Evolutionary conservation across 2,888 invertebrate genomes (phyloP).

Genomic region (Drosophila lacicola): DNA sequence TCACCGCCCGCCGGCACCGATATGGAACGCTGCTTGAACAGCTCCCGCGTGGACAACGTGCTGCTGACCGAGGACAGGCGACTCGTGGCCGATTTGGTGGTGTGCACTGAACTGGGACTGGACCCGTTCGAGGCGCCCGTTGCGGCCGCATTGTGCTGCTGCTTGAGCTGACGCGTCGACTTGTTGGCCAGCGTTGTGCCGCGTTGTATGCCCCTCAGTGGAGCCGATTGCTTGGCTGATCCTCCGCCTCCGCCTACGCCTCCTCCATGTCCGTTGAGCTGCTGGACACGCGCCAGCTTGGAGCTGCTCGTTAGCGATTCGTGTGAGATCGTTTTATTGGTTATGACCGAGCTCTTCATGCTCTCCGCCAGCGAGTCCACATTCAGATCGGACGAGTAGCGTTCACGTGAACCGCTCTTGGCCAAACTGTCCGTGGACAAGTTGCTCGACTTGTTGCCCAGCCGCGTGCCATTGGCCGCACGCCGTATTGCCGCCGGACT

Average conservation of each 20-base stretch:
- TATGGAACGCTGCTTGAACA: constrained; percentile 84
- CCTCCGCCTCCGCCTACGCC: background rate
- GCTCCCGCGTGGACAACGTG: constrained; percentile 82
- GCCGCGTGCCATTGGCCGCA: constrained; percentile 49
- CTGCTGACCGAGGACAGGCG: constrained; percentile 84
- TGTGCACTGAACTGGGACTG: constrained; percentile 84
- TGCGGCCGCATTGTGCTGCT: constrained; percentile 74
- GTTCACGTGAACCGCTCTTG: constrained; percentile 66
- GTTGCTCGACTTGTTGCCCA: constrained; percentile 83
- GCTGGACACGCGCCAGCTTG: constrained; percentile 80
- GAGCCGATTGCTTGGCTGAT: constrained; percentile 14
- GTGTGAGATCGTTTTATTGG: constrained; percentile 84
- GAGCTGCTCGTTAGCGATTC: constrained; percentile 80
- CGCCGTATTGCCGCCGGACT: constrained; percentile 83
- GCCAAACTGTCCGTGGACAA: constrained; percentile 84
- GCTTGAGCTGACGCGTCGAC: constrained; percentile 75
- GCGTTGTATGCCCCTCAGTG: constrained; percentile 49
- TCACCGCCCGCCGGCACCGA: constrained; percentile 82
- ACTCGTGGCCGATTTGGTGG: constrained; percentile 84
- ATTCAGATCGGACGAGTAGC: constrained; percentile 79
- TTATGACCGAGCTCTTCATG: constrained; percentile 84
- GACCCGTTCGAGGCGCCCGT: constrained; percentile 83
- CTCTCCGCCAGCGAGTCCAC: constrained; percentile 84
- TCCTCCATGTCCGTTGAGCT: constrained; percentile 70
- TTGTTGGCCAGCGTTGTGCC: constrained; percentile 54